These are phyloP conservation scores for Elephantulus edwardii DNA, from an alignment of 2,113 vertebrate species.

Conservation along the genomic window DNA sequence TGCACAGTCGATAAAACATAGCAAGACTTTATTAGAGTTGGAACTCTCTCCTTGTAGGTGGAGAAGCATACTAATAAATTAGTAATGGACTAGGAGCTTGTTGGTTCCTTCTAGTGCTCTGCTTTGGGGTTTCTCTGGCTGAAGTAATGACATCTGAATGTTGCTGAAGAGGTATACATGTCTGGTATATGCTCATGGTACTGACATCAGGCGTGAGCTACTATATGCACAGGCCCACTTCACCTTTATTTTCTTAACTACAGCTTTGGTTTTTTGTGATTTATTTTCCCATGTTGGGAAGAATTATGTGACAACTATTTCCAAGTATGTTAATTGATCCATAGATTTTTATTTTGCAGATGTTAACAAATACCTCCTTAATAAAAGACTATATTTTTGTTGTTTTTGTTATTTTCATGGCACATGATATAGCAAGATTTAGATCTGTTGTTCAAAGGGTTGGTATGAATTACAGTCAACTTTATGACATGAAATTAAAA, in stretches of 20 bases:
- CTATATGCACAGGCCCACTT: fast-evolving
- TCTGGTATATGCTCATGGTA: background rate
- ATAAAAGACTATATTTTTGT: no score
- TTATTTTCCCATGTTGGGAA: background rate
- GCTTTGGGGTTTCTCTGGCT: background rate
- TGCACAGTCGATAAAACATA: no score
- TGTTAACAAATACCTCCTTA: background rate
- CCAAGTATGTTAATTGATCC: background rate
- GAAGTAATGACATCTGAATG: background rate
- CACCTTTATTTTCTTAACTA: background rate
- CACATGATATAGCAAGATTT: no score
- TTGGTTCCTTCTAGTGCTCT: background rate
- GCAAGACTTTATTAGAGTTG: background rate
- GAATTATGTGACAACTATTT: background rate
- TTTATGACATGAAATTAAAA: no score
- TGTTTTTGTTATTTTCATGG: no score
- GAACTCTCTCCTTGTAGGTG: background rate
- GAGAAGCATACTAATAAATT: background rate
- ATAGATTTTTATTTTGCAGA: background rate
- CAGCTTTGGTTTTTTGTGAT: background rate
- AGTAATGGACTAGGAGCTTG: no score
- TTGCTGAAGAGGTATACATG: background rate
- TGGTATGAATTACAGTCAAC: no score
- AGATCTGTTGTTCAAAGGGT: no score
- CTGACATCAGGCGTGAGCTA: background rate